A percentile compares a stretch with the other conserved stretches of the same genome.
Evolutionary conservation across 2,888 invertebrate species (phyloP).

Genomic region (Andrena bucephala): DNA sequence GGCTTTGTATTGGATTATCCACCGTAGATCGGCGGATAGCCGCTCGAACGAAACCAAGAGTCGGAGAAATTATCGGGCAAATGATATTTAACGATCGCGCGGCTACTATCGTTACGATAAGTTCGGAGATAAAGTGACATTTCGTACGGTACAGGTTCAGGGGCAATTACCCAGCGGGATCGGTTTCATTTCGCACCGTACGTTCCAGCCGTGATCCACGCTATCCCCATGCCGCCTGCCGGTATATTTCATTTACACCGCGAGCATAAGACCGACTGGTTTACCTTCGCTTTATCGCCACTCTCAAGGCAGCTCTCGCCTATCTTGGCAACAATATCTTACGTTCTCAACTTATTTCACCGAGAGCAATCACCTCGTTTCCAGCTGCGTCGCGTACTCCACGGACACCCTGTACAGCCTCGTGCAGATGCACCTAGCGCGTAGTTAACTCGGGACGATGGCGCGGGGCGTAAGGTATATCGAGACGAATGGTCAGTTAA

Average conservation of each 20-base stretch:
- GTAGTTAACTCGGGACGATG: neutral
- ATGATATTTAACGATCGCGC: neutral
- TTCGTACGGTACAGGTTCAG: neutral
- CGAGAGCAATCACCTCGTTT: neutral
- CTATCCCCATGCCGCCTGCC: neutral
- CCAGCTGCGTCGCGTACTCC: neutral
- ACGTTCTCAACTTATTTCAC: no score
- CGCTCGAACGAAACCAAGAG: neutral
- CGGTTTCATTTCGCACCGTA: neutral
- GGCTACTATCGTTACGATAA: neutral
- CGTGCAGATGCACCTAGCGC: neutral
- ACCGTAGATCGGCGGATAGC: neutral
- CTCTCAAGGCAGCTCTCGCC: conserved; percentile 3
- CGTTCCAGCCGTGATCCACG: neutral
- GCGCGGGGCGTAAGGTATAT: conserved; percentile 4
- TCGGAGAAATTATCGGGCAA: neutral
- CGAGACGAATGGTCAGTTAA: conserved; percentile 58
- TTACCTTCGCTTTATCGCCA: conserved; percentile 41
- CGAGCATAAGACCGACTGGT: conserved; percentile 23
- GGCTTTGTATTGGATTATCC: neutral
- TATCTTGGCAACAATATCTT: neutral
- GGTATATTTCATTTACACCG: conserved; percentile 2
- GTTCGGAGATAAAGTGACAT: neutral
- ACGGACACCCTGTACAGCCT: neutral
- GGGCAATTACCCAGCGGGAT: no score